Evolutionary conservation across 2,797 vertebrate species (phyloP).

Genomic region (Oreochromis grahami): DNA sequence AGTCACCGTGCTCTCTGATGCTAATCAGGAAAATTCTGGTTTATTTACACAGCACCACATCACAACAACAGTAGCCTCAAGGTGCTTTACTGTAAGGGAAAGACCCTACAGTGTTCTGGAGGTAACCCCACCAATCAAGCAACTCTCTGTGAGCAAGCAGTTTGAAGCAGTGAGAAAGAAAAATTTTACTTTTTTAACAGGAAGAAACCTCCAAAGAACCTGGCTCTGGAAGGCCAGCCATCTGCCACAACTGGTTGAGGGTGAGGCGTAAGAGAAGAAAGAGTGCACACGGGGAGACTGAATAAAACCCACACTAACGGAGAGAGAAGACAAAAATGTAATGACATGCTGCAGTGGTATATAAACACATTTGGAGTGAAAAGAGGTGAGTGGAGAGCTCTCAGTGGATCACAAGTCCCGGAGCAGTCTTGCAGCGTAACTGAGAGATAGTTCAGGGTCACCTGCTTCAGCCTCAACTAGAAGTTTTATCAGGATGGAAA

Average conservation of each 20-base stretch:
- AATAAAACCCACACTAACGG: neutral
- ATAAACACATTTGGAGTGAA: neutral
- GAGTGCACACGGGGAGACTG: neutral
- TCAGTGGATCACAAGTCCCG: neutral
- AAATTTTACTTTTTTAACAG: neutral
- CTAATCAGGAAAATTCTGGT: constrained; percentile 56
- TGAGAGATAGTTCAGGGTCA: neutral
- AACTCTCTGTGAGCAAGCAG: neutral
- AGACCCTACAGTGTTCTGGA: neutral
- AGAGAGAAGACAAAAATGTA: neutral
- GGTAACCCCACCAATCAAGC: neutral
- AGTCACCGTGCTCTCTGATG: constrained; percentile 46
- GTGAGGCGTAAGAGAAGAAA: neutral
- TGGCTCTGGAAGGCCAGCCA: neutral
- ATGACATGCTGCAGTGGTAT: neutral
- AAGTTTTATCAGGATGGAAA: neutral
- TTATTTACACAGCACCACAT: neutral
- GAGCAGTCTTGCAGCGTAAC: neutral
- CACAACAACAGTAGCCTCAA: neutral
- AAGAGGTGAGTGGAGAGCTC: neutral
- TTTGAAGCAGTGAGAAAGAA: neutral
- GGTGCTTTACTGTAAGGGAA: neutral
- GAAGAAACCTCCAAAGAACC: neutral
- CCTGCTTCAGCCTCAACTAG: neutral
- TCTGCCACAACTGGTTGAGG: neutral